Percentiles rank a stretch among this genome's conserved stretches.
Conservation (phyloP, 2,888 invertebrate species). For the Tenthredo amoena region DNA sequence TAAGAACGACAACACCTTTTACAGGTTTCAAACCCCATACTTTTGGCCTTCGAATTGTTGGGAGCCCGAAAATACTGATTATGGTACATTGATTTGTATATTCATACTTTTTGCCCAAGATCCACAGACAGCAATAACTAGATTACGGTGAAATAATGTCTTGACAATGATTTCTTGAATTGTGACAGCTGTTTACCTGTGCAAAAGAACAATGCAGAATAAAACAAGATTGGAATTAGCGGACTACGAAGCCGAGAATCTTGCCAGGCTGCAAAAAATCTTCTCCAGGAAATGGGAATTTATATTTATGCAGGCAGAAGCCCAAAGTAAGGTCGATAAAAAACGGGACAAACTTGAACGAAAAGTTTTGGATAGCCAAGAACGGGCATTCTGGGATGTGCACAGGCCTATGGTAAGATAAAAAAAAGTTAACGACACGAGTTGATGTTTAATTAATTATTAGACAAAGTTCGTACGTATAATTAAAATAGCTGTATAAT, state of each 20-base stretch:
- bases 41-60: conserved; percentile 99
- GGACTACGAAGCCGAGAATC: conserved; percentile 99
- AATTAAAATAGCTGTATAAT: background rate
- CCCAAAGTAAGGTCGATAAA: conserved; percentile 97
- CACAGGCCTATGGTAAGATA: conserved; percentile 95
- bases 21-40: conserved; percentile 96
- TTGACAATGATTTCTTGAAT: conserved; percentile 50
- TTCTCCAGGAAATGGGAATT: conserved; percentile 99
- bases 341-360: conserved; percentile 98
- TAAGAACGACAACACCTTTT: conserved; percentile 97
- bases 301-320: conserved; percentile 99
- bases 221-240: conserved; percentile 98
- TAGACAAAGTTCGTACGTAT: background rate
- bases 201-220: conserved; percentile 99
- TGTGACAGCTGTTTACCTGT: conserved; percentile 95
- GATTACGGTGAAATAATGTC: conserved; percentile 8
- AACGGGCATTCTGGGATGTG: conserved; percentile 99
- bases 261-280: conserved; percentile 98
- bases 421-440: conserved; percentile 20
- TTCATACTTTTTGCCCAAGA: background rate
- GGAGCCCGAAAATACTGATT: conserved; percentile 99
- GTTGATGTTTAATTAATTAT: background rate
- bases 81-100: conserved; percentile 82
- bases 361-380: conserved; percentile 99
- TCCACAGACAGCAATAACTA: conserved; percentile 14